Evolutionary conservation across 2,113 vertebrate genomes (phyloP).

Genomic region (Cairina moschata): DNA sequence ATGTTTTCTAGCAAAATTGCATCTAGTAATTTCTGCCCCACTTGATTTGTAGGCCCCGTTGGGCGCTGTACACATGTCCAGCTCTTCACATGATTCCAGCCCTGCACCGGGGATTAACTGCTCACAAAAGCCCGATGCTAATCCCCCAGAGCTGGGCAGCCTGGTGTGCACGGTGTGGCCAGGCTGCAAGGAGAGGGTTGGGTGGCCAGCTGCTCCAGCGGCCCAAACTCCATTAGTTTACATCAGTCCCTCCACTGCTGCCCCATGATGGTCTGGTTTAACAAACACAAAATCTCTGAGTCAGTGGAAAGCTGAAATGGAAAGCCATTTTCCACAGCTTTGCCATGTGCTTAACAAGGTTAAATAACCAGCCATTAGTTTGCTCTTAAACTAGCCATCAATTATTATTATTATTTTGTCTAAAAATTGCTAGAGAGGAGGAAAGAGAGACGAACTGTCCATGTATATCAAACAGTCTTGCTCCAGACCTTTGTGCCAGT

Average conservation of each 20-base stretch:
- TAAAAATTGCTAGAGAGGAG: not conserved
- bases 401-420: not conserved
- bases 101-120: not conserved
- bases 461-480: not conserved
- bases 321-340: constrained; percentile 31
- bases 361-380: constrained; percentile 39
- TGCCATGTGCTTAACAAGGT: constrained; percentile 10
- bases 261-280: not conserved
- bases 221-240: constrained; percentile 20
- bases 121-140: not conserved
- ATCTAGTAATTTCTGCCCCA: not conserved
- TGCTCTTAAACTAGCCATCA: constrained; percentile 1
- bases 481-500: not conserved
- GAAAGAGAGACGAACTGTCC: not conserved
- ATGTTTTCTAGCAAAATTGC: not conserved
- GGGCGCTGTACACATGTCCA: not conserved
- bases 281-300: constrained; percentile 59
- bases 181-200: not conserved
- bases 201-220: constrained; percentile 9
- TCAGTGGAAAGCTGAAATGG: constrained; percentile 55
- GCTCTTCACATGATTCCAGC: not conserved
- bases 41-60: not conserved
- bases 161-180: not conserved
- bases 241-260: not conserved
- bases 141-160: not conserved